These are phyloP conservation scores for Eupithecia abbreviata DNA, from an alignment of 2,888 invertebrate species.

Conservation along the genomic window DNA sequence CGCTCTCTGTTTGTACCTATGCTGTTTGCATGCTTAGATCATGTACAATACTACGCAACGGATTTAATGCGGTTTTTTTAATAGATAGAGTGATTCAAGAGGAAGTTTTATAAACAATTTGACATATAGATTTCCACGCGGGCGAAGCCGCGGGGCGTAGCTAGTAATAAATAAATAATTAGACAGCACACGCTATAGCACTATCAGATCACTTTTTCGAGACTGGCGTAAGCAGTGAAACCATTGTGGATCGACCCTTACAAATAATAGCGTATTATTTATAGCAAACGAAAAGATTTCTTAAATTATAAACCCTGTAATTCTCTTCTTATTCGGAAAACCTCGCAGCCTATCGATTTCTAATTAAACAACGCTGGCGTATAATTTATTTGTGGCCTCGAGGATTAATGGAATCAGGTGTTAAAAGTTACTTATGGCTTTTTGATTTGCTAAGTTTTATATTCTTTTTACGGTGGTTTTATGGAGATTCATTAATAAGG, in stretches of 20 bases:
- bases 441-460: conserved; percentile 26
- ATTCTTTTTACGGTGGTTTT: conserved; percentile 23
- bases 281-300: background rate
- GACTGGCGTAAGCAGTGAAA: background rate
- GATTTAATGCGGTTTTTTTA: too few relatives aligned
- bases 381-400: conserved; percentile 25
- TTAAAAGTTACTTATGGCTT: conserved; percentile 22
- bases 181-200: background rate
- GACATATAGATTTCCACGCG: too few relatives aligned
- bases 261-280: background rate
- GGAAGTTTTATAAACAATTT: too few relatives aligned
- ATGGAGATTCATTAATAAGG: conserved; percentile 5
- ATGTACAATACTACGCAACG: too few relatives aligned
- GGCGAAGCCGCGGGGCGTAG: too few relatives aligned
- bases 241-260: background rate
- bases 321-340: conserved; percentile 10
- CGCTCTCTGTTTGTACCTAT: too few relatives aligned
- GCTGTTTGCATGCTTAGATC: too few relatives aligned
- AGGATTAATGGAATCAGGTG: conserved; percentile 27
- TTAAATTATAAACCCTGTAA: background rate
- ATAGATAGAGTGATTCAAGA: too few relatives aligned
- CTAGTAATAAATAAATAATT: background rate
- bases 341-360: conserved; percentile 20
- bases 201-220: background rate
- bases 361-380: conserved; percentile 26